Conservation (phyloP, 2,113 vertebrate species). For the Lanius collurio region DNA sequence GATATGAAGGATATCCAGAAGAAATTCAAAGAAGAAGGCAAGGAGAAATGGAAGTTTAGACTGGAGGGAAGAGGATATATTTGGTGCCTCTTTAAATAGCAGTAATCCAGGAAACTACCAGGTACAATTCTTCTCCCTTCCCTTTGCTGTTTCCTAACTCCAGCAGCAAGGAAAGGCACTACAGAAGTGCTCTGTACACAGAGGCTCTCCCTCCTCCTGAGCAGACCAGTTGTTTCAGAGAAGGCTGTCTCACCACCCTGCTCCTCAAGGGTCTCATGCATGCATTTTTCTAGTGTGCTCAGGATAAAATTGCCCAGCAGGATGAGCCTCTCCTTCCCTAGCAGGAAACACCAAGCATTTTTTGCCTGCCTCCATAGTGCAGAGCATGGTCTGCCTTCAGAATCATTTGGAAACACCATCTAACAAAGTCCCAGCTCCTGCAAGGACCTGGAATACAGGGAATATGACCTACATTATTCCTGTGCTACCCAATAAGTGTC, state of each 20-base stretch:
- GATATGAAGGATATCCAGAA: background rate
- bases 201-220: accelerated
- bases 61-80: background rate
- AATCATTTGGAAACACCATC: background rate
- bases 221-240: background rate
- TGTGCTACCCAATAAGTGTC: background rate
- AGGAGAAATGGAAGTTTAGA: background rate
- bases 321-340: background rate
- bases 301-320: background rate
- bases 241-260: background rate
- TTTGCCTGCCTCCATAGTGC: background rate
- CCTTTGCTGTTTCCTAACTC: background rate
- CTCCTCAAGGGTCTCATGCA: background rate
- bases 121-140: background rate
- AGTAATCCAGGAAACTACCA: slow-evolving; percentile 10
- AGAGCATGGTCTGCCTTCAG: background rate
- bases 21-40: background rate
- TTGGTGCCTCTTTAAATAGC: slow-evolving; percentile 38
- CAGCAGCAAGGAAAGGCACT: background rate
- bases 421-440: background rate
- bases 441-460: background rate
- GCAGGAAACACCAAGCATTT: background rate
- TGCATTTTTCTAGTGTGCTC: background rate
- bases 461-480: background rate
- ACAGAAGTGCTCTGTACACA: background rate